Evolutionary conservation across 2,797 vertebrate species (phyloP), one percentile per base, ranked within the genome.

Genomic region (Parauchenoglanis punctatus): DNA sequence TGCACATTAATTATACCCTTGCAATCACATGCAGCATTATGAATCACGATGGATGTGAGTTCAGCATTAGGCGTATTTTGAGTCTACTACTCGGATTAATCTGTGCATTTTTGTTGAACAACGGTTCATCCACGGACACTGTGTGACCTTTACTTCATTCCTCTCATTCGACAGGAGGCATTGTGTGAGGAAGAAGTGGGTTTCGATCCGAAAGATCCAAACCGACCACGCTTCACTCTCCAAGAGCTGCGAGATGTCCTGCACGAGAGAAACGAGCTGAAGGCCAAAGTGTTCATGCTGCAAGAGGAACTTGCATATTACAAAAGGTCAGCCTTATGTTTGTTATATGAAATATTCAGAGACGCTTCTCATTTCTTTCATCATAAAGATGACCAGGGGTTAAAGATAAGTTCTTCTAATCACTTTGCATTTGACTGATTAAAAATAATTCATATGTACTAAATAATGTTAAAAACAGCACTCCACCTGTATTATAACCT

Each of bases 251-350:
- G 98, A 70, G 98, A 99, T 0, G 99, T 99, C 81, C 96, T 99
- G 20, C 99, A 99, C 0, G 99, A 99, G 93, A 96, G 99, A 89
- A 99, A 99, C 1, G 98, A 99, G 89, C 95, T 99, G 81, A 99
- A 99, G 93, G 96, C 99, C 81, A 97, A 98, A 95, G 98, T 99
- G 17, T 99, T 99, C 90, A 86, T 99, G 94, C 93, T 99, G 90
- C 99, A 99, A 90, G 99, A 99, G 88, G 99, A 99, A 92, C 96
- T 99, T 83, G 95, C 97, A 0, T 99, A 99, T 92, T 99, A 99
- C 88, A 98, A 97, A 92, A 98, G 98, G 98, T 98, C 88, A 25
- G 59, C 61, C 10, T 20, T 49, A 40, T 40, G 40, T 31, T 23
- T 1, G 17, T 7, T 18, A 8, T 46, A 59, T 80, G 58, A 17